A percentile compares a stretch with the other conserved stretches of the same genome.
phyloP scores from a whole-genome alignment of 2,888 invertebrate species.

The Acanthosepion esculentum region DNA sequence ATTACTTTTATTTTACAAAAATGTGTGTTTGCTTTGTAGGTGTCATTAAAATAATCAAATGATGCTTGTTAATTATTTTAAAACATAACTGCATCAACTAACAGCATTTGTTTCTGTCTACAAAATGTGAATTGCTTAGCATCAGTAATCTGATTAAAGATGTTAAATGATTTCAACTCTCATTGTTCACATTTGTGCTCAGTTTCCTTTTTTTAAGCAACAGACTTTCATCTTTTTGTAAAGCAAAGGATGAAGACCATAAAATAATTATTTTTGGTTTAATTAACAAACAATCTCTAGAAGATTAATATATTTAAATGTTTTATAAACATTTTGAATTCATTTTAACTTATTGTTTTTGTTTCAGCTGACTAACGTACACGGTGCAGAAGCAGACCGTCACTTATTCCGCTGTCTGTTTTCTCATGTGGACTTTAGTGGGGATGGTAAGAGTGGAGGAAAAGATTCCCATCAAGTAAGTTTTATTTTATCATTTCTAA shows the following conservation, averaged over 20 bases:
- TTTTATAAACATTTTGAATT: background rate
- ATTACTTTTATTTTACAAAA: no score
- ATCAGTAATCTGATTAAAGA: background rate
- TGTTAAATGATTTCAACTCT: background rate
- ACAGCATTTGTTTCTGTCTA: background rate
- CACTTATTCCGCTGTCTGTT: conserved; percentile 96
- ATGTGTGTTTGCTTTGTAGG: no score
- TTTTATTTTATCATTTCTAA: background rate
- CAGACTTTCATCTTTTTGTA: no score
- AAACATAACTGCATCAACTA: no score
- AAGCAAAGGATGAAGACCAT: no score
- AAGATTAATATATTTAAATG: background rate
- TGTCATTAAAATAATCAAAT: no score
- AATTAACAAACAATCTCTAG: no score
- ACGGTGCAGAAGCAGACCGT: conserved; percentile 97
- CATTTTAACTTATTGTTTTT: conserved; percentile 47
- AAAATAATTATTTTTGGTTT: no score
- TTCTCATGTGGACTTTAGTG: conserved; percentile 88
- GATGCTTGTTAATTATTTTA: no score
- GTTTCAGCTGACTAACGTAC: conserved; percentile 87
- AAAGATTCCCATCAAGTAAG: conserved; percentile 76
- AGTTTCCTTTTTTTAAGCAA: background rate
- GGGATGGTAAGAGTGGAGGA: conserved; percentile 76
- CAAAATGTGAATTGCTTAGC: background rate
- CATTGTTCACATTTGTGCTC: background rate